phyloP scores from a whole-genome alignment of 2,113 vertebrate genomes.

The Tupaia chinensis region DNA sequence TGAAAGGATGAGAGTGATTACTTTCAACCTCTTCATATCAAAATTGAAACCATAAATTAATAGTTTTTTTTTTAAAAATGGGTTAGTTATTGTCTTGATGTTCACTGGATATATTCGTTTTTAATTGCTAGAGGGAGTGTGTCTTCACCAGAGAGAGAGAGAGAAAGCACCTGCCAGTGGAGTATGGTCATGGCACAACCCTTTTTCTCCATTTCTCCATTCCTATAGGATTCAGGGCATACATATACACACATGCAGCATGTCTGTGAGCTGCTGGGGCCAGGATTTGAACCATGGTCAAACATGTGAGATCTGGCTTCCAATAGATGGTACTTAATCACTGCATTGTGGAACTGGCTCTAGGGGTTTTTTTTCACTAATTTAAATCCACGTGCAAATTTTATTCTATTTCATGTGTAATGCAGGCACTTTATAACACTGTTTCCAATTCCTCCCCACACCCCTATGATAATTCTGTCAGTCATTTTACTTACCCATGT shows the following conservation, averaged over 20 bases:
- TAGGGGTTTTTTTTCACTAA: neutral
- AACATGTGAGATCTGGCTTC: too few species aligned
- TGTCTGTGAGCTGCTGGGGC: too few species aligned
- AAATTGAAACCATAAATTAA: neutral
- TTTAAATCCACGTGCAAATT: neutral
- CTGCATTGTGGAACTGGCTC: too few species aligned
- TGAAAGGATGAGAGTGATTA: neutral
- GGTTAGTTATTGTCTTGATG: neutral
- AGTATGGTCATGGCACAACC: too few species aligned
- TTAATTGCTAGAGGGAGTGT: too few species aligned
- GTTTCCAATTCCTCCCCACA: neutral
- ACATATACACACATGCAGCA: too few species aligned
- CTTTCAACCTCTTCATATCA: neutral
- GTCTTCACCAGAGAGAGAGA: too few species aligned
- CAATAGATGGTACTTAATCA: too few species aligned
- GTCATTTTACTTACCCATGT: neutral
- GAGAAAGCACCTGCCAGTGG: too few species aligned
- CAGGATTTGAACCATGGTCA: too few species aligned
- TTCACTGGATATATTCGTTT: neutral
- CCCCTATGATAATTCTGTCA: neutral
- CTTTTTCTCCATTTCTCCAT: too few species aligned
- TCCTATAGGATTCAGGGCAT: too few species aligned
- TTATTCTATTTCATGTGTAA: neutral
- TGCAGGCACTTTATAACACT: neutral
- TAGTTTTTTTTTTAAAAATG: neutral